Percentiles rank a stretch among this genome's conserved stretches.
Conservation (phyloP, 2,888 invertebrate genomes). For the Operophtera brumata region DNA sequence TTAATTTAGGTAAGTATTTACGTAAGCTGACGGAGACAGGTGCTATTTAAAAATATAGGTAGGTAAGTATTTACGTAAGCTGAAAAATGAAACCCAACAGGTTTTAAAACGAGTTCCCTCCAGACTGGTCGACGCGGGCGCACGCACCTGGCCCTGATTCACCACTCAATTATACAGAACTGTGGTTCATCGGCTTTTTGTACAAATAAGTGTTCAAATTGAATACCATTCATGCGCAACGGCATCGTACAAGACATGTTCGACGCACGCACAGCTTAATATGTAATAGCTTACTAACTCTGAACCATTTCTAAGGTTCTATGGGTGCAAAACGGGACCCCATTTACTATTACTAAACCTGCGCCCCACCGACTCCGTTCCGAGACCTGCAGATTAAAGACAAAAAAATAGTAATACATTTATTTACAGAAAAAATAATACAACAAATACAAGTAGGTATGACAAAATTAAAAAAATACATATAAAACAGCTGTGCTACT, state of each 20-base stretch:
- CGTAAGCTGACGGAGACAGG: neutral
- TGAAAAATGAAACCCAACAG: constrained; percentile 12
- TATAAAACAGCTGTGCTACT: too few species aligned
- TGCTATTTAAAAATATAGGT: constrained; percentile 7
- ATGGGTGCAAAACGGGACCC: too few species aligned
- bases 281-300: too few species aligned
- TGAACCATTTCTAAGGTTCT: too few species aligned
- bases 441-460: too few species aligned
- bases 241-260: constrained; percentile 35
- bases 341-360: too few species aligned
- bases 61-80: constrained; percentile 1
- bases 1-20: too few species aligned
- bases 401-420: too few species aligned
- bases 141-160: constrained; percentile 32
- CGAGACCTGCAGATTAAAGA: too few species aligned
- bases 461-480: too few species aligned
- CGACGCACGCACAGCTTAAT: neutral
- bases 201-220: constrained; percentile 53
- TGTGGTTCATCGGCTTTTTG: constrained; percentile 42
- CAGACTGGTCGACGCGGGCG: constrained; percentile 9
- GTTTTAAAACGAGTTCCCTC: constrained; percentile 21
- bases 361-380: too few species aligned
- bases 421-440: too few species aligned
- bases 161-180: constrained; percentile 19
- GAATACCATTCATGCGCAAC: constrained; percentile 55